Base-by-base conservation (phyloP, 2,888 invertebrate species). In the Dasysyrphus albostriatus region DNA sequence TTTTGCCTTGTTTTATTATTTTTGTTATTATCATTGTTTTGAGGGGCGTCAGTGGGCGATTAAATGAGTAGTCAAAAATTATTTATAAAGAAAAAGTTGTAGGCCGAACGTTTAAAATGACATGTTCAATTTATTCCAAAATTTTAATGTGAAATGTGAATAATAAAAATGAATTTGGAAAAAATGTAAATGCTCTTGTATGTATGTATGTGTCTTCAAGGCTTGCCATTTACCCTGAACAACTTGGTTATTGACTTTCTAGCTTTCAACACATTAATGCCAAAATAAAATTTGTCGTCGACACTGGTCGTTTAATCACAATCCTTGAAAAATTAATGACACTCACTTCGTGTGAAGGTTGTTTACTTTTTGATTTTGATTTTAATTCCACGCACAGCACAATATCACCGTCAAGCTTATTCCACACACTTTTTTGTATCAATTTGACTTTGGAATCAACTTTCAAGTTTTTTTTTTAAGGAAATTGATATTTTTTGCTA, bases 291-390 rank as follows among this genome's bases (percentile, higher is more conserved):
- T 42, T 59, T 32, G 65, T 69, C 42, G 32, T 16, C 29, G 14
- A 49, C 16, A 76, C 24, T 24, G 24, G 58, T 42, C 65, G 63
- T 24, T 56, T 81, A 70, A 72, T 76, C 70, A 70, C 69, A 63
- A 49, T 83, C 83, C 74, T 78, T 83, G 83, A 47, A 69, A 24
- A 37, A 47, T 44, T 29, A 49, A 67, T 59, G 42, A 67, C 61
- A 81, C 76, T 54, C 47, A 49, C 34, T 39, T 54, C 14, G 37
- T 69, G 61, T 63, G 74, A 83, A 83, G 54, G 79, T 58, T 74
- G 32, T 49, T 75, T 34, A 51, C 37, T 51, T 51, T 34, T 49
- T 10, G 29, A 58, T 10, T 74, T 44, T 29, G 5, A 19, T 47
- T 78, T 47, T 44, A 3, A 24, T 24, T 24, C 24, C 24, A 63